Base-by-base conservation (phyloP, 2,113 vertebrate species). In the Gallinago media region DNA sequence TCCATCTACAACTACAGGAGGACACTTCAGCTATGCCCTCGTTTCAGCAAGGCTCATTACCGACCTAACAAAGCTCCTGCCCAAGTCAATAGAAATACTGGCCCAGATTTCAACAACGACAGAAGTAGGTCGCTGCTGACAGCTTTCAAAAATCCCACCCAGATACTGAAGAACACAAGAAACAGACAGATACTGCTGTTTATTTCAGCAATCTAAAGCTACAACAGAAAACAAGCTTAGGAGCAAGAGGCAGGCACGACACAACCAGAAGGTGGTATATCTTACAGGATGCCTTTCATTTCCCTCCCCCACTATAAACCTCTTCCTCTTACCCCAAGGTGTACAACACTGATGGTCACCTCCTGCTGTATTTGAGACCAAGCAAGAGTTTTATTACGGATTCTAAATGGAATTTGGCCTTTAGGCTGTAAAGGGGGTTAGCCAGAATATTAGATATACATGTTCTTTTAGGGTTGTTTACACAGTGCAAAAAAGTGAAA, bases 21-120 rank as follows among this genome's bases (percentile, higher is more conserved):
- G 52, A 71, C 65, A 78, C 61, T 85, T 88, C 84, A 92, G 85
- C 76, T 72, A 59, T 84, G 85, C 47, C 65, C 85, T 82, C 67
- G 38, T 93, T 96, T 94, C 75, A 81, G 73, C 50, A 89, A 58
- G 1, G 0, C 44, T 94, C 86, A 42, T 84, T 96, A 78, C 49
- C 46, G 70, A 93, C 68, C 65, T 70, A 89, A 92, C 76, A 87
- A 86, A 93, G 83, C 70, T 84, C n/a, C 49, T 59, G 29, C 38
- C 77, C 86, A 75, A 96, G 56, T 82, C 70, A 84, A 92, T 4
- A 78, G 73, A 86, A 95, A 92, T 46, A 86, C 40, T 91, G 83
- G 29, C 91, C 70, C 32, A 86, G 91, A 78, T 90, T 92, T 77
- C 75, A 93, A 44, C 65, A 85, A 63, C 5, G 23, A 88, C 44